A percentile compares a stretch with the other conserved stretches of the same genome.
These are phyloP conservation scores for Microvelia longipes DNA, from an alignment of 1,140 invertebrate genomes.

Conservation along the genomic window DNA sequence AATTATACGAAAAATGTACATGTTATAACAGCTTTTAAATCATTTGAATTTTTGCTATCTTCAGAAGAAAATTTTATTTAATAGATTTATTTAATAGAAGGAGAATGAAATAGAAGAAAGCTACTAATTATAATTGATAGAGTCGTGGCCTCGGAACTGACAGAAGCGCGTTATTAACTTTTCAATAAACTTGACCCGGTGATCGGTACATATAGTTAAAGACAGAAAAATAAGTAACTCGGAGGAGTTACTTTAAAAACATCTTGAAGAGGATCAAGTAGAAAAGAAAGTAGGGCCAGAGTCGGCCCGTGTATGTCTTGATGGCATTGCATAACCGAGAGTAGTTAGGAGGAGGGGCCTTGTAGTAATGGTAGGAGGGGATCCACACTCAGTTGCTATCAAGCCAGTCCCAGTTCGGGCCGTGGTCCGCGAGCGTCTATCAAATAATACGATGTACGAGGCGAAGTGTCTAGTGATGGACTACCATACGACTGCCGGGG, in stretches of 20 bases:
- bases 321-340: neutral
- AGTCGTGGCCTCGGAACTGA: neutral
- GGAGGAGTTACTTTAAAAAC: too few species aligned
- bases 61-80: neutral
- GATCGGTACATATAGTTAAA: too few species aligned
- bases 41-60: neutral
- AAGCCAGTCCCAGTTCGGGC: conserved; percentile 1
- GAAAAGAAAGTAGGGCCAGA: neutral
- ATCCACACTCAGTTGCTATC: neutral
- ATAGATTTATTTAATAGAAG: neutral
- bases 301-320: too few species aligned
- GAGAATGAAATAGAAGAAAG: neutral
- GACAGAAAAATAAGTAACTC: too few species aligned
- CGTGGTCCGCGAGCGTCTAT: neutral
- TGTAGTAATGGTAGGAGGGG: neutral
- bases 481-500: conserved; percentile 20
- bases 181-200: neutral
- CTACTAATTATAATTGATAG: neutral
- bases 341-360: neutral
- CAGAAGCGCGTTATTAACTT: too few species aligned
- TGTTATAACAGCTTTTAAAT: too few species aligned
- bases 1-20: too few species aligned
- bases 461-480: conserved; percentile 26
- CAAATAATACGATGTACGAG: conserved; percentile 19
- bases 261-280: neutral